Conservation (phyloP, 2,888 invertebrate genomes). For the Orthonevra nobilis region DNA sequence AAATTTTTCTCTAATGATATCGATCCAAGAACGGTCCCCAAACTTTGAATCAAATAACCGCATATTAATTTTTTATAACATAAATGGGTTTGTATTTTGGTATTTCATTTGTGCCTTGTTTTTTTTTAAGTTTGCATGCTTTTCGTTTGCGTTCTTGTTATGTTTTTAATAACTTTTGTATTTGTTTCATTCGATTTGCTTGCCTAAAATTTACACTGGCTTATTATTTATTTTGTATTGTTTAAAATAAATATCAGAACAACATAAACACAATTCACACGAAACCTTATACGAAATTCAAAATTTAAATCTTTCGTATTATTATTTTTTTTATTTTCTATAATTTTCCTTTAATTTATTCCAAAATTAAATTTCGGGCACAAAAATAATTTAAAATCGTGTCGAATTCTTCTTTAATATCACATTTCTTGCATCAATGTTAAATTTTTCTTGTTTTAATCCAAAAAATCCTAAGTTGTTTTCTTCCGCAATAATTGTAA, state of each 20-base stretch:
- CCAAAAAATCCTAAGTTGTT: slow-evolving; percentile 45
- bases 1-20: no score
- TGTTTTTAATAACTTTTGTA: neutral
- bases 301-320: slow-evolving; percentile 8
- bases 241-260: slow-evolving; percentile 39
- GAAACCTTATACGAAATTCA: slow-evolving; percentile 1
- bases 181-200: slow-evolving; percentile 9
- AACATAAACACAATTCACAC: slow-evolving; percentile 24
- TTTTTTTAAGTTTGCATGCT: slow-evolving; percentile 11
- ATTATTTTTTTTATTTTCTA: no score
- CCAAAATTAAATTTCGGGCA: slow-evolving; percentile 22
- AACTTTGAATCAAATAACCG: neutral
- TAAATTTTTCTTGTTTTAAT: slow-evolving; percentile 33
- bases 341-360: slow-evolving; percentile 2
- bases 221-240: slow-evolving; percentile 9
- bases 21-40: no score
- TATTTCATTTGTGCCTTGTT: neutral
- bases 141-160: slow-evolving; percentile 3
- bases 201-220: slow-evolving; percentile 6
- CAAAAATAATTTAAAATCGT: slow-evolving; percentile 18
- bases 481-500: slow-evolving; percentile 48
- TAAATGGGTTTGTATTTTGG: slow-evolving; percentile 13
- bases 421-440: slow-evolving; percentile 18
- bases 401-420: slow-evolving; percentile 11
- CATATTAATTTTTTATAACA: neutral